Conservation (phyloP, 2,797 vertebrate species). For the Pteropus rufus region DNA sequence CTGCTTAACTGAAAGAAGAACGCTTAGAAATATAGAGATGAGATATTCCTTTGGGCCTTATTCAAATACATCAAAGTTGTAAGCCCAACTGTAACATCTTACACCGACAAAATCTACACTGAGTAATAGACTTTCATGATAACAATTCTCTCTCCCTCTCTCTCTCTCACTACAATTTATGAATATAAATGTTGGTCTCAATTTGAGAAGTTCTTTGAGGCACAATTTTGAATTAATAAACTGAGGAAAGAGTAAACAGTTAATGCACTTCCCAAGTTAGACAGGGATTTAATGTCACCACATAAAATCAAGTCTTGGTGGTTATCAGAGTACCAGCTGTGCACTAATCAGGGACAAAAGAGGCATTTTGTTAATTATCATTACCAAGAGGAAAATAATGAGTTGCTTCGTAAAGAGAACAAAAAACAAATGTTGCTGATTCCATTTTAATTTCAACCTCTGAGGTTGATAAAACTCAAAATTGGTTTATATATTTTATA, state of each 20-base stretch:
- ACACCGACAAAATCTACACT: not conserved
- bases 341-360: slow-evolving; percentile 50
- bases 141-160: not conserved
- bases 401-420: slow-evolving; percentile 58
- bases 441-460: slow-evolving; percentile 65
- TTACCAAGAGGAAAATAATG: slow-evolving; percentile 64
- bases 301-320: slow-evolving; percentile 41
- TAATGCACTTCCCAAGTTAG: slow-evolving; percentile 2
- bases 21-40: not conserved
- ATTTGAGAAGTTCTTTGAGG: slow-evolving; percentile 40
- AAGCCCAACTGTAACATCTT: not conserved
- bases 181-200: slow-evolving; percentile 24
- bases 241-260: not conserved
- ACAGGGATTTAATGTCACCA: slow-evolving; percentile 24
- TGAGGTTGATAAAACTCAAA: slow-evolving; percentile 54
- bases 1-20: not conserved
- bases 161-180: not conserved
- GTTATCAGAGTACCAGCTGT: slow-evolving; percentile 62
- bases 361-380: slow-evolving; percentile 53
- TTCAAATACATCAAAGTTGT: not conserved
- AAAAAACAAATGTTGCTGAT: slow-evolving; percentile 66
- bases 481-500: slow-evolving; percentile 38
- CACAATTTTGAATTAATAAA: slow-evolving; percentile 56
- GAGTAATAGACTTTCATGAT: not conserved
- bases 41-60: not conserved